A percentile compares a stretch with the other conserved stretches of the same genome.
Conservation (phyloP, 2,888 invertebrate species). For the Idaea biselata region DNA sequence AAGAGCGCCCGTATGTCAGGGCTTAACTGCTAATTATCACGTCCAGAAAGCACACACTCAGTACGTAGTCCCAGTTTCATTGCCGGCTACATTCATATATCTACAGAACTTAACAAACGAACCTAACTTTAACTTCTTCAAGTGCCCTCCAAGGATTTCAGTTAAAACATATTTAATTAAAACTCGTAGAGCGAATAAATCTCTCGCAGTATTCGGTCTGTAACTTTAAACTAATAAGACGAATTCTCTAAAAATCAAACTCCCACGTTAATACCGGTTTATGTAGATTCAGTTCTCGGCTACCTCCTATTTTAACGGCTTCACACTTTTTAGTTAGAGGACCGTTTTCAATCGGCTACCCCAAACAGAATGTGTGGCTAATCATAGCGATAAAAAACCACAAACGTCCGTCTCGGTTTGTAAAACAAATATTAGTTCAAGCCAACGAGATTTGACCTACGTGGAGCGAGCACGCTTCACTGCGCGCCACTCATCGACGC, state of each 20-base stretch:
- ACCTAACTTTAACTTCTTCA: not conserved
- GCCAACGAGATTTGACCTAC: conserved; percentile 54
- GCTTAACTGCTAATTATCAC: not conserved
- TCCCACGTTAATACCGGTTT: conserved; percentile 14
- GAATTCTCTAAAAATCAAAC: conserved; percentile 1
- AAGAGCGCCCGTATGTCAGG: not conserved
- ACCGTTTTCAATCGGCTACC: conserved; percentile 20
- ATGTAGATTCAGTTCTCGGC: conserved; percentile 6
- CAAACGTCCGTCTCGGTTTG: conserved; percentile 37
- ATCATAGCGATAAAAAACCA: conserved; percentile 41
- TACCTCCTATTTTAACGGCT: conserved; percentile 20
- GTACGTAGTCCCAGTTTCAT: not conserved
- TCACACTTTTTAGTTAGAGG: conserved; percentile 25
- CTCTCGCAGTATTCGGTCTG: not conserved
- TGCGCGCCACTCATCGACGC: conserved; percentile 39
- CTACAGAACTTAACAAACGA: not conserved
- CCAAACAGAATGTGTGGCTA: conserved; percentile 37
- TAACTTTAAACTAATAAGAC: not conserved
- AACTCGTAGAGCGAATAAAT: not conserved
- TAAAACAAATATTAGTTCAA: conserved; percentile 62
- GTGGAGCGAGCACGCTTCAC: conserved; percentile 47
- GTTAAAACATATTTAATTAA: conserved; percentile 1
- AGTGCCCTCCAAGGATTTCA: not conserved
- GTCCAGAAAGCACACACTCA: not conserved
- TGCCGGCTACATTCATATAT: not conserved